Percentiles rank a stretch among this genome's conserved stretches.
phyloP scores from a whole-genome alignment of 2,113 vertebrate genomes.

The Calyptommatus sinebrachiatus region DNA sequence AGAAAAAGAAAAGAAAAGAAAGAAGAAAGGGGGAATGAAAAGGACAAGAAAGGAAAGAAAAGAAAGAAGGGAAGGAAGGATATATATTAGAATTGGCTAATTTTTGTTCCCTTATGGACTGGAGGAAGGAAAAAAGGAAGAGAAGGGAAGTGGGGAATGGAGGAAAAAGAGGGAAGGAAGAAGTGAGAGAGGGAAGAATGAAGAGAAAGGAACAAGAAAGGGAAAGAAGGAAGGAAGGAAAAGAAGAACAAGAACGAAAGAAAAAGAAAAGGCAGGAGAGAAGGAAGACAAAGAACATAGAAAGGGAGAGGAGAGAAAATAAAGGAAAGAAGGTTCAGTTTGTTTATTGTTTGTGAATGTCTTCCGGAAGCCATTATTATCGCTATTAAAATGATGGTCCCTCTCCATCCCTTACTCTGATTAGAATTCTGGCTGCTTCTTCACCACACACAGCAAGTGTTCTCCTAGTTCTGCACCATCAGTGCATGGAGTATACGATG shows the following conservation, averaged over 20 bases:
- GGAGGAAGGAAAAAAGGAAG: neutral
- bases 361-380: slow-evolving; percentile 6
- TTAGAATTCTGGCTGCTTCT: slow-evolving; percentile 24
- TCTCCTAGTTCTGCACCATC: slow-evolving; percentile 39
- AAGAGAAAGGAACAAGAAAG: neutral
- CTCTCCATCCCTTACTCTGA: slow-evolving; percentile 1
- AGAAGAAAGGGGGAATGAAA: neutral
- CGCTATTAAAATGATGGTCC: slow-evolving; percentile 14
- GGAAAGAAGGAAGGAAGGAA: neutral
- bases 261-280: neutral
- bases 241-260: neutral
- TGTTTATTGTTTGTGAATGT: slow-evolving; percentile 10
- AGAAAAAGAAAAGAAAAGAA: neutral
- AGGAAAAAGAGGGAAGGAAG: neutral
- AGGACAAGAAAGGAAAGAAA: neutral
- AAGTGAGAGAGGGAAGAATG: neutral
- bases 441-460: neutral
- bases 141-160: neutral
- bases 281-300: neutral
- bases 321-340: neutral
- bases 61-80: neutral
- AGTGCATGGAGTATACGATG: slow-evolving; percentile 45
- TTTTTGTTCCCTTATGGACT: too few relatives aligned
- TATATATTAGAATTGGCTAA: too few relatives aligned
- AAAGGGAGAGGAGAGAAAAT: neutral